Evolutionary conservation across 2,113 vertebrate genomes (phyloP).

Genomic region (Lophotis ruficrista): DNA sequence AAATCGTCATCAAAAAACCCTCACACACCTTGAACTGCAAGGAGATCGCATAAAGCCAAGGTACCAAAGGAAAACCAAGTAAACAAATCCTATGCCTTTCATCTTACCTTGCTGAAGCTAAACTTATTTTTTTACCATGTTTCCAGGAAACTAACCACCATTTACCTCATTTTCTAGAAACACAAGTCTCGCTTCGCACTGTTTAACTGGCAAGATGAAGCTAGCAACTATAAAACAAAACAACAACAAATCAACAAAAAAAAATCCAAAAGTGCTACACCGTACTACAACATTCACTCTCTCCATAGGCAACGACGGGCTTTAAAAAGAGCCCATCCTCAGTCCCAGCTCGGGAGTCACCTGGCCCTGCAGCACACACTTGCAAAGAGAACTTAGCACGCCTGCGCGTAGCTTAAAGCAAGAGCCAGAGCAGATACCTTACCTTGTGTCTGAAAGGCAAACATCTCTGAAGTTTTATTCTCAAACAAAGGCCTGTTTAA

Average conservation of each 20-base stretch:
- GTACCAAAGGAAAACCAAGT: neutral
- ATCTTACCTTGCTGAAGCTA: neutral
- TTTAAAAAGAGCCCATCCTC: neutral
- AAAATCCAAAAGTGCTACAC: neutral
- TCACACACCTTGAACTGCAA: accelerated
- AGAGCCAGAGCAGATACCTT: slow-evolving; percentile 28
- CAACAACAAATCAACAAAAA: neutral
- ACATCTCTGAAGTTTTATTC: slow-evolving; percentile 95
- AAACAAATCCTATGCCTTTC: neutral
- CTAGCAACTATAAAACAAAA: neutral
- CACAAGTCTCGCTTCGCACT: no score
- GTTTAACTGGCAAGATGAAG: neutral
- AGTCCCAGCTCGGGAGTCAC: no score
- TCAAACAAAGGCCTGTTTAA: slow-evolving; percentile 89
- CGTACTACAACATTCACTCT: neutral
- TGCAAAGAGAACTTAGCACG: neutral
- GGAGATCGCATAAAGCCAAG: neutral
- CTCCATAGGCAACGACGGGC: neutral
- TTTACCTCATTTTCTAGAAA: neutral
- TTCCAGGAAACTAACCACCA: neutral
- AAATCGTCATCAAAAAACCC: neutral
- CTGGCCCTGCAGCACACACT: neutral
- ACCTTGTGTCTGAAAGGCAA: slow-evolving; percentile 99
- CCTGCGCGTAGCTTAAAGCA: accelerated
- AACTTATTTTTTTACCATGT: neutral